Conservation (phyloP, 2,113 vertebrate species). For the Pseudopipra pipra region DNA sequence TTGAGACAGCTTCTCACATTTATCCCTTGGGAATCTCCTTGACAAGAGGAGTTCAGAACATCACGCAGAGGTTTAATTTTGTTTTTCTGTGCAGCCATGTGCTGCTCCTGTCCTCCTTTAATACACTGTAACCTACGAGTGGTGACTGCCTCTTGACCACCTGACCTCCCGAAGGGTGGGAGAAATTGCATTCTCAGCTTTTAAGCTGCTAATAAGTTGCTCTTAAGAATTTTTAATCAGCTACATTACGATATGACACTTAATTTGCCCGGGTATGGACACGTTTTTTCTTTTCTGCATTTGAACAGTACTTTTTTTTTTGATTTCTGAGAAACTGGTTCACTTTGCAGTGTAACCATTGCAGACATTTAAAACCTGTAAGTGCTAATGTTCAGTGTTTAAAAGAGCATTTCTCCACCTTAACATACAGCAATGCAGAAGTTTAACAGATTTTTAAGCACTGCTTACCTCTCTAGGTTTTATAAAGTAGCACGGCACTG, state of each 20-base stretch:
- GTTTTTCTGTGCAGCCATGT: background rate
- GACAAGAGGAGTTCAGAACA: fast-evolving
- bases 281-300: background rate
- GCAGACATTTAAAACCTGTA: background rate
- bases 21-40: background rate
- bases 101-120: background rate
- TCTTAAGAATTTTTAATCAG: background rate
- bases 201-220: background rate
- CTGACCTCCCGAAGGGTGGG: background rate
- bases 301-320: background rate
- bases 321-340: background rate
- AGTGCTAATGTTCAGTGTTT: background rate
- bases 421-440: background rate
- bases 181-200: background rate
- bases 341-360: background rate
- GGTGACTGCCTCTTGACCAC: background rate
- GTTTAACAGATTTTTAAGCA: background rate
- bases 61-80: background rate
- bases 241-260: background rate
- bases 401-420: background rate
- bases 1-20: background rate
- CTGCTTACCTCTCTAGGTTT: background rate
- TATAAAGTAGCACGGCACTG: background rate
- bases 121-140: background rate
- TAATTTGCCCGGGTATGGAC: background rate